Percentiles rank a stretch among this genome's conserved stretches.
Evolutionary conservation across 2,888 invertebrate genomes (phyloP).

Genomic region (Microctonus brassicae): DNA sequence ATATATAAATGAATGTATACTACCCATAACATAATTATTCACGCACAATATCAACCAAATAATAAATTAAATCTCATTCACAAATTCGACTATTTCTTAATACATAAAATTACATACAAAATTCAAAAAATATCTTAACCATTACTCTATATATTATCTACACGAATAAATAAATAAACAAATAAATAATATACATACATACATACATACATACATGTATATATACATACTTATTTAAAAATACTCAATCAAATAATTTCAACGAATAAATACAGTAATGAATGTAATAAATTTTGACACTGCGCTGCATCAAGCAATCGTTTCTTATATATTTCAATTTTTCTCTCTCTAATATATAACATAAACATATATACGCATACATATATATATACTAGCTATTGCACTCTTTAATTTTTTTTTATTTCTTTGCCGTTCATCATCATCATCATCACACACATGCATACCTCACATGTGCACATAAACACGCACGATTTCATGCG

Average conservation of each 20-base stretch:
- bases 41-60: too few relatives aligned
- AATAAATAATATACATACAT: not conserved
- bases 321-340: not conserved
- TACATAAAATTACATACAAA: too few relatives aligned
- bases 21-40: not conserved
- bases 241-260: not conserved
- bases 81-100: too few relatives aligned
- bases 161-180: not conserved
- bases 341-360: not conserved
- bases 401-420: not conserved
- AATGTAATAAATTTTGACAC: not conserved
- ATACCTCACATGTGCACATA: not conserved
- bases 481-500: not conserved
- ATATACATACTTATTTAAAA: not conserved
- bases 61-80: too few relatives aligned
- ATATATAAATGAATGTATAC: not conserved
- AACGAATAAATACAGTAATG: constrained; percentile 2
- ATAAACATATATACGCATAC: not conserved
- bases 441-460: not conserved
- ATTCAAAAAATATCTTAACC: too few relatives aligned
- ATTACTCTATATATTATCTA: not conserved
- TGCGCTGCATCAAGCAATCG: constrained; percentile 5
- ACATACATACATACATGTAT: not conserved
- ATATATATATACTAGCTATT: not conserved
- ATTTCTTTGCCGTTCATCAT: not conserved